Conservation (phyloP, 2,797 vertebrate genomes). For the Gambusia yucatana region DNA sequence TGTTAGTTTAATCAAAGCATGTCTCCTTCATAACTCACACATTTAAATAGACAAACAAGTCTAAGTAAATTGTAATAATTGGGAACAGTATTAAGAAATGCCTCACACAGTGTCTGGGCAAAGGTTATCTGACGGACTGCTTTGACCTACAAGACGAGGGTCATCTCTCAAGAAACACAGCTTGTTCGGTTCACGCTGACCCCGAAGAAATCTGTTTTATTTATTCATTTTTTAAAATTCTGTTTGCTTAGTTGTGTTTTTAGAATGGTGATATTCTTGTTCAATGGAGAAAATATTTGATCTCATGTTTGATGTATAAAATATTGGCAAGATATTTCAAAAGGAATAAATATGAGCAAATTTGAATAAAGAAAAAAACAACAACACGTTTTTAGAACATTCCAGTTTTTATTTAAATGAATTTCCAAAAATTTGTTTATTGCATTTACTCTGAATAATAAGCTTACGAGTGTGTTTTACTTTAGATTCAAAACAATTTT, state of each 20-base stretch:
- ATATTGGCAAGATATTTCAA: neutral
- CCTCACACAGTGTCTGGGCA: slow-evolving; percentile 1
- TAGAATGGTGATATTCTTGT: neutral
- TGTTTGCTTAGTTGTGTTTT: neutral
- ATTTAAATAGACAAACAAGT: slow-evolving; percentile 15
- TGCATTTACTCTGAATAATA: neutral
- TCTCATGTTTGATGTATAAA: neutral
- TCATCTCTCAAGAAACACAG: neutral
- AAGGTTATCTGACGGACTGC: neutral
- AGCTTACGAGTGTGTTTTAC: neutral
- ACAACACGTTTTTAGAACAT: no score
- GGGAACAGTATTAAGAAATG: slow-evolving; percentile 9
- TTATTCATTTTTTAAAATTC: neutral
- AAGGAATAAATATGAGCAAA: neutral
- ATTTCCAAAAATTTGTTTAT: neutral
- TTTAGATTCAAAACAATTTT: neutral
- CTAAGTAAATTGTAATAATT: slow-evolving; percentile 10
- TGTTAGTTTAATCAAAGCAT: slow-evolving; percentile 27
- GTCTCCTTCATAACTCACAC: slow-evolving; percentile 13
- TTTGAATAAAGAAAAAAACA: neutral
- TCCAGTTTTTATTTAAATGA: neutral
- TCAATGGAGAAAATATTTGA: neutral
- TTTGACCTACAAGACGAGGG: neutral
- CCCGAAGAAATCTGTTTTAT: neutral
- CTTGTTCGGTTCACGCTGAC: slow-evolving; percentile 9